Evolutionary conservation across 1,140 invertebrate genomes (phyloP), one percentile per base, ranked within the genome.

Genomic region (Zaprionus vittiger): DNA sequence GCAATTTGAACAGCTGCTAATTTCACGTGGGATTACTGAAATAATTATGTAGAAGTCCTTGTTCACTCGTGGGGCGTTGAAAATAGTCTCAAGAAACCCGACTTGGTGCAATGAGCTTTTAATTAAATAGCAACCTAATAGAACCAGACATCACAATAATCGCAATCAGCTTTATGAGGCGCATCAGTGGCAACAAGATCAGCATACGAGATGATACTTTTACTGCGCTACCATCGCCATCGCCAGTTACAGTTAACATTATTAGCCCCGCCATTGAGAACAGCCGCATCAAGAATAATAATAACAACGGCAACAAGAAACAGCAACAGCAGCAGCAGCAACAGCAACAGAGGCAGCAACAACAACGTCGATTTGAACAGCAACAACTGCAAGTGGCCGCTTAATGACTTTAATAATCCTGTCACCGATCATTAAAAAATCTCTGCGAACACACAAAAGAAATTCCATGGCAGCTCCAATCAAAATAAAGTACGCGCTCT

Each of bases 381-480:
- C 28, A 78, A 62, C 62, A 73, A 83, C 64, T 63, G 34, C 70
- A 80, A 64, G 62, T 81, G 75, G 60, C 56, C 44, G 73, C 85
- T 90, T 90, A 89, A 90, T 90, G 86, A 90, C 86, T 90, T 90
- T 90, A 90, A 90, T 91, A 90, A 91, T 91, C 86, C 85, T 90
- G 85, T 90, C 85, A 91, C 81, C 85, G 85, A 90, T 90, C 85
- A 91, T 90, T 90, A 90, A 90, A 90, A 90, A 90, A 90, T 85
- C 81, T 90, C 56, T 77, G 65, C 63, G 76, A 82, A 90, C 86
- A 90, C 79, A 90, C 85, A 90, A 90, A 90, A 90, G 86, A 90
- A 90, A 90, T 90, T 90, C 85, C 85, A 80, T 91, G 85, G 86
- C 86, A 90, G 85, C 82, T 90, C 90, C 85, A 90, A 90, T 90